Conservation (phyloP, 2,797 vertebrate genomes). For the Hypotaenidia philippensis region DNA sequence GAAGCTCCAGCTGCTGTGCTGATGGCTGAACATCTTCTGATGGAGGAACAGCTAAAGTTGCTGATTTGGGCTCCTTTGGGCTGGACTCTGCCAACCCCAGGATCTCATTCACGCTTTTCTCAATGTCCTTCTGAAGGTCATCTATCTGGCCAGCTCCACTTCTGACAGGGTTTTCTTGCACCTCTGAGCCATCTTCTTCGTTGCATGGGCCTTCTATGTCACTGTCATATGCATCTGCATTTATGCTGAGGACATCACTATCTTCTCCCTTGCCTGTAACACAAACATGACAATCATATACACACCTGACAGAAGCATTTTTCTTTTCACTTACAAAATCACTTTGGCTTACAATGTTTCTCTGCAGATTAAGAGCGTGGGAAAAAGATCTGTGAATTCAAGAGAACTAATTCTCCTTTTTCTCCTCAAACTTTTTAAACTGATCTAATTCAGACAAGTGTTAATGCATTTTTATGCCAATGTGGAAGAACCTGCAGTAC, state of each 20-base stretch:
- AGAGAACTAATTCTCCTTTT: not conserved
- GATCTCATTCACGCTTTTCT: constrained; percentile 96
- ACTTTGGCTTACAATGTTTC: not conserved
- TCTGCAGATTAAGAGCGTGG: not conserved
- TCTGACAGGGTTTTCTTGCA: constrained; percentile 52
- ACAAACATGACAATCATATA: constrained; percentile 23
- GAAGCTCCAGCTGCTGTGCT: constrained; percentile 93
- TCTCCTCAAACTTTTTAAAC: constrained; percentile 12
- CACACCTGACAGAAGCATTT: not conserved
- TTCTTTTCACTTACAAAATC: not conserved
- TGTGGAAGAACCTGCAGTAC: constrained; percentile 27
- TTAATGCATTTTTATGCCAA: constrained; percentile 54
- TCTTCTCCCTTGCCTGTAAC: constrained; percentile 89
- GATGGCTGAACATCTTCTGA: constrained; percentile 87
- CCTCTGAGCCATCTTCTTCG: constrained; percentile 78
- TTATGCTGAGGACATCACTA: constrained; percentile 96
- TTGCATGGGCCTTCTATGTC: constrained; percentile 94
- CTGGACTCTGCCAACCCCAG: constrained; percentile 82
- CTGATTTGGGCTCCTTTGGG: constrained; percentile 70
- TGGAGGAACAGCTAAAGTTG: constrained; percentile 51
- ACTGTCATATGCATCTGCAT: constrained; percentile 94
- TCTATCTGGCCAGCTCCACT: constrained; percentile 79
- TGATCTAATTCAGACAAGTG: constrained; percentile 51
- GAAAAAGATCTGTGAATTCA: not conserved
- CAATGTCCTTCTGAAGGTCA: constrained; percentile 95